Evolutionary conservation across 1,140 invertebrate species (phyloP).

Genomic region (Saxidomus purpurata): DNA sequence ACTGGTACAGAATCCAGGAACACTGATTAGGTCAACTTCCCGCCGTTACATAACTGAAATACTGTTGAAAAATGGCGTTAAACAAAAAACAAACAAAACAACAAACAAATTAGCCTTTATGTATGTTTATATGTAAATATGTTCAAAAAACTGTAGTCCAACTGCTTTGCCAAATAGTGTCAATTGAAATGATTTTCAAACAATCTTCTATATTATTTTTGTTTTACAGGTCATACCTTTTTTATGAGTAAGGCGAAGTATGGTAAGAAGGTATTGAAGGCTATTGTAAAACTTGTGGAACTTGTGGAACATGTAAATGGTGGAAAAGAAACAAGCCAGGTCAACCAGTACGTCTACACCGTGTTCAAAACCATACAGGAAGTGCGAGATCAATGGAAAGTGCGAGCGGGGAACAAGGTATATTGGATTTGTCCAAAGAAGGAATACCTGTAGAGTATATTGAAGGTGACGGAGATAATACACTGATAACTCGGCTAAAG

Average conservation of each 20-base stretch:
- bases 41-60: too few relatives aligned
- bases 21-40: too few relatives aligned
- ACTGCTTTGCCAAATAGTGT: too few relatives aligned
- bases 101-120: too few relatives aligned
- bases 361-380: conserved; percentile 29
- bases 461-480: conserved; percentile 63
- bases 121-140: too few relatives aligned
- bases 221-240: conserved; percentile 56
- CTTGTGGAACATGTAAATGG: conserved; percentile 63
- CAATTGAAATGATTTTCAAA: too few relatives aligned
- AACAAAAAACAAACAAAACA: too few relatives aligned
- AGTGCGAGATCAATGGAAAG: conserved; percentile 62
- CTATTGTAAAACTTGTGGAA: conserved; percentile 43
- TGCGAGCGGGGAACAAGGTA: conserved; percentile 46
- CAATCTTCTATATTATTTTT: not conserved
- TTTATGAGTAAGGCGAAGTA: conserved; percentile 63
- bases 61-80: too few relatives aligned
- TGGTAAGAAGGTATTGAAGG: conserved; percentile 62
- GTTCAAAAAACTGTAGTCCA: too few relatives aligned
- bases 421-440: conserved; percentile 9
- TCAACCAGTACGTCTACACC: conserved; percentile 5
- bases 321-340: conserved; percentile 31
- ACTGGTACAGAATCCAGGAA: too few relatives aligned
- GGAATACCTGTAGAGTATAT: conserved; percentile 57
- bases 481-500: conserved; percentile 43